Base-by-base conservation (phyloP, 37 sponge, comb jelly and placozoan species). In the Cliona cf. orientalis region DNA sequence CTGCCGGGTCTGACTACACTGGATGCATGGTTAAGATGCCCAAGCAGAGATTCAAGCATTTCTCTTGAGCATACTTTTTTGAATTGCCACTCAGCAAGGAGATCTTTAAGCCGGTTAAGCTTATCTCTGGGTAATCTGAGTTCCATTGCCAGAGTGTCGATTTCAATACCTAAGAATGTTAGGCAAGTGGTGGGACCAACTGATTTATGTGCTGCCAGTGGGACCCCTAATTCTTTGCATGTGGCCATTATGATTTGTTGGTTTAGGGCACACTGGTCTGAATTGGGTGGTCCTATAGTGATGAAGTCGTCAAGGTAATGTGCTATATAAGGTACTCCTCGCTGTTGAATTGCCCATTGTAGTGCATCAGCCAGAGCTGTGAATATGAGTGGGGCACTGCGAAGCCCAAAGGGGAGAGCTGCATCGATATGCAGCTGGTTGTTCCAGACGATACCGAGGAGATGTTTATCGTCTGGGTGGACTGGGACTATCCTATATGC, bases 251-350 rank as follows among this genome's bases (percentile, higher is more conserved):
- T 17, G 3, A 36, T 34, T 2, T 19, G 3, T 2, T 44, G 69
- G 4, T 31, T 14, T 23, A 14, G 19, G 0, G 70, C 68, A 26
- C 80, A 80, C 25, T 69, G 35, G 39, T 32, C 36, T 7, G 46
- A 43, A 5, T 23, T 70, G 46, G 80, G 80, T 2, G 69, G 40
- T 28, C 79, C 43, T 22, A 78, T 21, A 5, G 53, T 1, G 65
- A 78, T 40, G 32, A 63, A 80, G 44, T 82, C 73, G 35, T 82
- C 83, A 5, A 82, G 66, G 66, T 82, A 82, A 35, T 82, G 83
- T 0, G 19, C 39, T 5, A 59, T 2, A 6, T 33, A 25, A 23
- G 26, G 1, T 37, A 63, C 66, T 3, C 72, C 83, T n/a, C 6
- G 21, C n/a, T 64, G 37, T n/a, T 43, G 62, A 17, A 82, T 38